These are phyloP conservation scores for Holotrichia oblita DNA, from an alignment of 1,140 invertebrate genomes.

Conservation along the genomic window DNA sequence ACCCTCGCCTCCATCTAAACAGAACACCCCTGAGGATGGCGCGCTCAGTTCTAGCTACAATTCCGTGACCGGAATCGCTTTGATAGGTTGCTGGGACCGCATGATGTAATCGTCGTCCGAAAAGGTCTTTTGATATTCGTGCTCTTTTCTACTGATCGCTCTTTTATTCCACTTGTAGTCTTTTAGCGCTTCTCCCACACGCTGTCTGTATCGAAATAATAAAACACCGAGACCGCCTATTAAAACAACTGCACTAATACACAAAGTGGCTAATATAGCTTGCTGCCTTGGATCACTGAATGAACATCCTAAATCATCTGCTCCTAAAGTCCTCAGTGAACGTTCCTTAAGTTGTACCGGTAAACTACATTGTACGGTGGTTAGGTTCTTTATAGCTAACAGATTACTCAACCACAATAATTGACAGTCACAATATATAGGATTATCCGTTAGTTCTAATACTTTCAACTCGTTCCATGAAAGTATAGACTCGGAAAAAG, in stretches of 20 bases:
- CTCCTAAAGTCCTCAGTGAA: slow-evolving; percentile 71
- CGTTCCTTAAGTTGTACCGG: slow-evolving; percentile 76
- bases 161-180: slow-evolving; percentile 85
- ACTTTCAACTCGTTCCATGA: slow-evolving; percentile 80
- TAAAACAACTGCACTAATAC: slow-evolving; percentile 73
- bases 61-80: slow-evolving; percentile 88
- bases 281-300: slow-evolving; percentile 79
- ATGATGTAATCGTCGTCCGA: slow-evolving; percentile 86
- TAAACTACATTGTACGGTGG: slow-evolving; percentile 76
- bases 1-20: slow-evolving; percentile 68
- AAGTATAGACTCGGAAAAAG: slow-evolving; percentile 77
- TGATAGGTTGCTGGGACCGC: slow-evolving; percentile 68
- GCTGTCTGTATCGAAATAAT: slow-evolving; percentile 79
- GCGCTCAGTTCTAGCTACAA: slow-evolving; percentile 92
- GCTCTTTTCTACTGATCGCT: slow-evolving; percentile 79
- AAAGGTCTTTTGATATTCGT: slow-evolving; percentile 88
- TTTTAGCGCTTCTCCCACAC: slow-evolving; percentile 81
- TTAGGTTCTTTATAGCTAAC: slow-evolving; percentile 76
- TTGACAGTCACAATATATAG: slow-evolving; percentile 82
- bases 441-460: slow-evolving; percentile 84
- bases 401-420: slow-evolving; percentile 82
- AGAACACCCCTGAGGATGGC: slow-evolving; percentile 75
- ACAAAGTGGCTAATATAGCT: slow-evolving; percentile 77
- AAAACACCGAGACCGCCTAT: slow-evolving; percentile 75
- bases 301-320: slow-evolving; percentile 83